Conservation (phyloP, 2,797 vertebrate species). For the Neopelma chrysocephalum region DNA sequence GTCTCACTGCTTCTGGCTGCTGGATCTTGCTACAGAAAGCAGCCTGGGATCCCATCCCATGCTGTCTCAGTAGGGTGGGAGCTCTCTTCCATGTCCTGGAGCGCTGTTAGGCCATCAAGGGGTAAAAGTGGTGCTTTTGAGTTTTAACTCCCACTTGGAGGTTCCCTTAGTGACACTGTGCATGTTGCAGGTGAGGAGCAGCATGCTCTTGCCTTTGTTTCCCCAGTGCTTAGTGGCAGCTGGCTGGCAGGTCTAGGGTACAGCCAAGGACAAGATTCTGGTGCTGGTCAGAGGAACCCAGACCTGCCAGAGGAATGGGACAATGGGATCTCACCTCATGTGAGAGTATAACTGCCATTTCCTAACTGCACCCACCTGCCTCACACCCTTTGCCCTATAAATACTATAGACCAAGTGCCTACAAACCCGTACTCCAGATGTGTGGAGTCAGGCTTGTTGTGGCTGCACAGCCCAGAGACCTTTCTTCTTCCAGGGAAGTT, state of each 20-base stretch:
- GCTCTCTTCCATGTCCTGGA: neutral
- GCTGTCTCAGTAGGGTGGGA: fast-evolving
- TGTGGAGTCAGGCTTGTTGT: neutral
- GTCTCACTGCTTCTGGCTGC: neutral
- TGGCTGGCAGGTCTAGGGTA: neutral
- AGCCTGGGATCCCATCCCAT: neutral
- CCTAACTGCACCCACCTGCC: neutral
- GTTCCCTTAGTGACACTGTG: fast-evolving
- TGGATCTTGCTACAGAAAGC: neutral
- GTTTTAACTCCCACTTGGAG: neutral
- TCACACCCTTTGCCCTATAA: neutral
- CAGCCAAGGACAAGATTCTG: neutral
- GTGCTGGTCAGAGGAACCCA: neutral
- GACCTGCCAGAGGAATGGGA: neutral
- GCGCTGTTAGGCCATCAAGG: neutral
- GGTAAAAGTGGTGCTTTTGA: fast-evolving
- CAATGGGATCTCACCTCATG: neutral
- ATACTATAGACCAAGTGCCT: neutral
- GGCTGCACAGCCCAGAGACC: neutral
- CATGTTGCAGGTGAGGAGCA: fast-evolving
- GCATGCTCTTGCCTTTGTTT: neutral
- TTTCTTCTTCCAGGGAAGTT: neutral
- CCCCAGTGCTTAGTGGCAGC: neutral
- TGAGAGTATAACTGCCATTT: neutral
- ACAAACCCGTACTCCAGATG: neutral